Evolutionary conservation across 2,888 invertebrate genomes (phyloP), one percentile per base, ranked within the genome.

Genomic region (Ornithoptera priamus): DNA sequence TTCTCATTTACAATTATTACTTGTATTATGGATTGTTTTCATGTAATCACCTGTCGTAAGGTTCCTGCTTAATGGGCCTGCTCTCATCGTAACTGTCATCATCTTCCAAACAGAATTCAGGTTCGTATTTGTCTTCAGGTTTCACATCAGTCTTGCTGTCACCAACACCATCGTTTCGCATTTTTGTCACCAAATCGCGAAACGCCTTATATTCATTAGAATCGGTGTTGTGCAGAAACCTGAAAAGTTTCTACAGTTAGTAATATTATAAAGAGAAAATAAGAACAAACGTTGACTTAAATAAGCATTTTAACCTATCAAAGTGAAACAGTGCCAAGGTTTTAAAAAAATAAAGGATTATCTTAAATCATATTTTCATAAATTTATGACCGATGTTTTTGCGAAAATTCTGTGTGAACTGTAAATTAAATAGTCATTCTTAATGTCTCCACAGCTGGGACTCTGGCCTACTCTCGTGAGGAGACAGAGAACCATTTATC

Each of bases 101-200:
- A 67, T 93, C 92, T 74, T 91, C 90, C 72, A 93, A 77, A 73
- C 88, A 86, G 74, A 92, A 93, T 75, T 93, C 93, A 0, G 93
- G 93, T 68, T 93, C 93, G 81, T 93, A 93, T 81, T 89, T 93
- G 73, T 93, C 93, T 75, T 93, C 93, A 0, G 92, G 92, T 66
- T 91, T 92, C 36, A 92, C 83, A 70, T 88, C 85, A 0, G 81
- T 81, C 72, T 87, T 88, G 73, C 76, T 83, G 12, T 86, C 84
- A 4, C 68, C 73, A 2, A 68, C 73, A 20, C 74, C 76, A 2
- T 88, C 87, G 18, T 73, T 74, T 53, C 89, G 82, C 63, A 88
- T 80, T 74, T 85, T 85, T 69, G 71, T 71, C 66, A 93, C 88
- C 78, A 93, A 78, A 75, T 88, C 84, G 83, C 91, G 82, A 78